Evolutionary conservation across 2,113 vertebrate species (phyloP).

Genomic region (human): GRCh38 chr2:5599001-5599500

Average conservation of each 20-base stretch:
- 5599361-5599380: neutral
- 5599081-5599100: accelerated
- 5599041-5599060: neutral
- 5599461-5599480: accelerated
- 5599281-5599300: too few relatives aligned
- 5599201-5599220: too few relatives aligned
- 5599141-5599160: accelerated
- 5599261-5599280: too few relatives aligned
- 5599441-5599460: neutral
- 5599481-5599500: neutral
- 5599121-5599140: neutral
- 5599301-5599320: accelerated
- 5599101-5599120: neutral
- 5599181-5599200: neutral
- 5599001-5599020: neutral
- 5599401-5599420: neutral
- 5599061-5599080: neutral
- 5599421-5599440: neutral
- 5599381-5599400: neutral
- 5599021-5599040: neutral
- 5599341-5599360: accelerated
- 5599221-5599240: neutral
- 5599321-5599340: accelerated
- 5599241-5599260: accelerated
- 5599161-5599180: neutral